Conservation (phyloP, 2,113 vertebrate genomes). For the Odontesthes bonariensis region DNA sequence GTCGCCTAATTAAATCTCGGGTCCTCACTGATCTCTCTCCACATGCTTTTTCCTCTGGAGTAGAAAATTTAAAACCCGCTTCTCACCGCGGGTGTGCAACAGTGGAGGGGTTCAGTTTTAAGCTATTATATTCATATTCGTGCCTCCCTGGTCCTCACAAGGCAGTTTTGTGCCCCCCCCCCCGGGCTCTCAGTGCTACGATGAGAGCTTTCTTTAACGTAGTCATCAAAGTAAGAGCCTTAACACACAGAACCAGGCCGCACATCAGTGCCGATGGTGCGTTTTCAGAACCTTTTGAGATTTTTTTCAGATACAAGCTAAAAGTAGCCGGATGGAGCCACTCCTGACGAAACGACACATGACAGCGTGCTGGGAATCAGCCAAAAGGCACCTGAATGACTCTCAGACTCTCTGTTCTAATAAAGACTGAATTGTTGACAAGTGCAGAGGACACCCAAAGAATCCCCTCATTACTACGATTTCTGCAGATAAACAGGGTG, state of each 20-base stretch:
- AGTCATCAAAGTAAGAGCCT: not conserved
- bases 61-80: not conserved
- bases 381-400: too few species aligned
- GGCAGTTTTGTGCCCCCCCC: not conserved
- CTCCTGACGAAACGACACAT: too few species aligned
- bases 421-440: too few species aligned
- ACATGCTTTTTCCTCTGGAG: not conserved
- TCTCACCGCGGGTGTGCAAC: not conserved
- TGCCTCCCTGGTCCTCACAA: not conserved
- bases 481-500: too few species aligned
- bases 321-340: too few species aligned
- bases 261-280: not conserved
- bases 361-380: too few species aligned
- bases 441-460: too few species aligned
- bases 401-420: too few species aligned
- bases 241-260: not conserved
- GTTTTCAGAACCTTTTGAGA: too few species aligned
- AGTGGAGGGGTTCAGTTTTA: slow-evolving; percentile 14
- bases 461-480: too few species aligned
- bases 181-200: slow-evolving; percentile 1
- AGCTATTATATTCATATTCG: slow-evolving; percentile 31
- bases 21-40: slow-evolving; percentile 45
- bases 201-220: not conserved
- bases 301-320: too few species aligned
- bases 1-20: slow-evolving; percentile 63